Base-by-base conservation (phyloP, 2,113 vertebrate genomes). In the Chloropsis hardwickii region DNA sequence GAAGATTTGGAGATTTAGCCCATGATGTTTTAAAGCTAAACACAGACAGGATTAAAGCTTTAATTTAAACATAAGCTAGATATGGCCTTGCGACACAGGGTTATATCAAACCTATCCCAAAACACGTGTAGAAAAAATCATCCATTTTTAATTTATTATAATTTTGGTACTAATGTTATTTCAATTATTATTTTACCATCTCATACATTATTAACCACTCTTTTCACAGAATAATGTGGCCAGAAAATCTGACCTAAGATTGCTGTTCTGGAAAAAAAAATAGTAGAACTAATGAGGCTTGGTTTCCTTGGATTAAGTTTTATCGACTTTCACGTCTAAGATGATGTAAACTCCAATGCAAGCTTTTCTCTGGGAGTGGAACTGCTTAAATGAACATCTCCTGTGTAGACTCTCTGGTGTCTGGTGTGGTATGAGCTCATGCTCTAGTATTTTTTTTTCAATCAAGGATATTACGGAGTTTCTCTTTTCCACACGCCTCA, bases 1-100 rank as follows among this genome's bases (percentile, higher is more conserved):
- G 95, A 92, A 87, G 95, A 95, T 95, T 96, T 80, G 33, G 74
- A 96, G 90, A 94, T 95, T 92, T 94, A 94, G 64, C 29, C 45
- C 40, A 3, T 61, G 69, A 88, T 87, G 76, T 92, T 95, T 96
- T 87, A 90, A 87, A 94, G 82, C 92, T 95, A 64, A 96, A 90
- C 54, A 90, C 91, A 95, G 88, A 53, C 69, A 72, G 74, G 92
- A 93, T 97, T 97, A 95, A 81, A 90, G 81, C 70, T 96, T 96
- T 95, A 94, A 92, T 96, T 94, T 77, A 95, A 94, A 88, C 85
- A 54, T 92, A 87, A 95, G 58, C 78, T 83, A 69, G 73, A 95
- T 81, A 88, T 13, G n/a, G 83, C 37, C 47, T 93, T 73, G 58
- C 0, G 1, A 74, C 60, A 77, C 20, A 58, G 57, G 14, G 47